phyloP scores from a whole-genome alignment of 2,888 invertebrate species.

The Crematogaster levior region DNA sequence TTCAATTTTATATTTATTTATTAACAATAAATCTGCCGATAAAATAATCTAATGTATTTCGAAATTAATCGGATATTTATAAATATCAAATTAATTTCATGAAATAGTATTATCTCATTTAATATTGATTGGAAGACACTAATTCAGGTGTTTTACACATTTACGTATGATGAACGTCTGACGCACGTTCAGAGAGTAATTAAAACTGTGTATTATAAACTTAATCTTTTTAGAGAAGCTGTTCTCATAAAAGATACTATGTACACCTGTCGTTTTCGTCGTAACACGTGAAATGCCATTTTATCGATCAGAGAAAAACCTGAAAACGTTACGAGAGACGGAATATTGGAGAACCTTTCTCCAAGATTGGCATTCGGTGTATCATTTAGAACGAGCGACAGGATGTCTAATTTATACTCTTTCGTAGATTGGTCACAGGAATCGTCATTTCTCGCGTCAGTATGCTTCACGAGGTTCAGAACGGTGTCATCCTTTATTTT shows the following conservation, averaged over 20 bases:
- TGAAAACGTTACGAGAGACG: background rate
- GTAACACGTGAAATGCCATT: background rate
- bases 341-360: background rate
- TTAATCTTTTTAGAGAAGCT: slow-evolving; percentile 1
- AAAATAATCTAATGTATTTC: background rate
- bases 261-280: slow-evolving; percentile 35
- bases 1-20: background rate
- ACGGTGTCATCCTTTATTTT: slow-evolving; percentile 66
- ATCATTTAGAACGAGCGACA: background rate
- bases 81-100: background rate
- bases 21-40: background rate
- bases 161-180: background rate
- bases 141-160: background rate
- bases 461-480: background rate
- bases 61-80: background rate
- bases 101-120: background rate
- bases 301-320: background rate
- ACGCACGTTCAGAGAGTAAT: background rate
- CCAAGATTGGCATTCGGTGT: background rate
- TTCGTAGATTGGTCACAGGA: background rate
- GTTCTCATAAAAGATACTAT: slow-evolving; percentile 39
- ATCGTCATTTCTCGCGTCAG: background rate
- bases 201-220: slow-evolving; percentile 24
- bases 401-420: background rate
- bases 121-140: slow-evolving; percentile 6